phyloP scores from a whole-genome alignment of 2,888 invertebrate species.

The Busseola fusca region DNA sequence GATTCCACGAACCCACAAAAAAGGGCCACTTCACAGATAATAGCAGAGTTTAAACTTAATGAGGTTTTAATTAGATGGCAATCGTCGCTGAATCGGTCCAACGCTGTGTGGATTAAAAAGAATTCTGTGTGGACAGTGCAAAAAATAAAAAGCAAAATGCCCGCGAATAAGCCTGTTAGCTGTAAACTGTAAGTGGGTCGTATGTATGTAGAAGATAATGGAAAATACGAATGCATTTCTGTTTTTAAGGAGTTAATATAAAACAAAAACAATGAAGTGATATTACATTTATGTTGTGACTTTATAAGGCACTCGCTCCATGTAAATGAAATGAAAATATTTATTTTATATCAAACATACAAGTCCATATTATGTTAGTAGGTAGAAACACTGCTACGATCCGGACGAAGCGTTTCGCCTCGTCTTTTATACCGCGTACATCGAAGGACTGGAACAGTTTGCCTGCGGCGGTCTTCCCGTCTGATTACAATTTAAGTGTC shows the following conservation, averaged over 20 bases:
- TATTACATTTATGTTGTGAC: not conserved
- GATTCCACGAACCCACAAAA: conserved; percentile 6
- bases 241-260: not conserved
- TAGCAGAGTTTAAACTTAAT: conserved; percentile 56
- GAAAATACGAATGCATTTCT: conserved; percentile 32
- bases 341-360: no score
- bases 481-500: no score
- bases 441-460: no score
- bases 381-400: no score
- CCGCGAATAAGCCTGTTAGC: conserved; percentile 34
- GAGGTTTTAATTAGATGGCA: conserved; percentile 59
- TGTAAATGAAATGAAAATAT: no score
- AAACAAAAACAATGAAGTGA: not conserved
- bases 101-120: conserved; percentile 52
- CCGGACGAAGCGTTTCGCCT: no score
- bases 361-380: no score
- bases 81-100: conserved; percentile 43
- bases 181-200: conserved; percentile 33
- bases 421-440: no score
- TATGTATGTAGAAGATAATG: conserved; percentile 21
- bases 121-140: conserved; percentile 47
- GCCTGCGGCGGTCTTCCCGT: no score
- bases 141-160: conserved; percentile 42
- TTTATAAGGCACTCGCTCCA: no score
- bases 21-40: conserved; percentile 42